A percentile compares a stretch with the other conserved stretches of the same genome.
Conservation (phyloP, 2,888 invertebrate species). For the Mechanitis mazaeus region DNA sequence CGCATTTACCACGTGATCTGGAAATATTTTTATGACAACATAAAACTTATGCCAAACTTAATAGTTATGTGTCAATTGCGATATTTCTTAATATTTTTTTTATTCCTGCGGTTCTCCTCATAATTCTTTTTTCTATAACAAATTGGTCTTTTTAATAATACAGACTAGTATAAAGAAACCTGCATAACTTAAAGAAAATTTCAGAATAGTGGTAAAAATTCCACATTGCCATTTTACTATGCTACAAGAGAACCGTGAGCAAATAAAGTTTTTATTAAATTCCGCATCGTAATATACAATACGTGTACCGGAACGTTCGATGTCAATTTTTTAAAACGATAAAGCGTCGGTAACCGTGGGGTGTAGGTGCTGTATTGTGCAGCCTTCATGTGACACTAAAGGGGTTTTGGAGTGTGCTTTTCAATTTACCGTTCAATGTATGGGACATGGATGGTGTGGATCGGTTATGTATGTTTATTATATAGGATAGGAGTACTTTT, state of each 20-base stretch:
- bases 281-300: slow-evolving; percentile 4
- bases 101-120: too few species aligned
- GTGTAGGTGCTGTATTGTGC: slow-evolving; percentile 53
- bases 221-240: too few species aligned
- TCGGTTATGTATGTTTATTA: neutral
- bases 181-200: too few species aligned
- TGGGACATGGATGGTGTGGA: slow-evolving; percentile 31
- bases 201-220: too few species aligned
- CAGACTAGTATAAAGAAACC: too few species aligned
- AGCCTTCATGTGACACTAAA: slow-evolving; percentile 65
- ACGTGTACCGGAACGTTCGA: slow-evolving; percentile 33
- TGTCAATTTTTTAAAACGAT: slow-evolving; percentile 41
- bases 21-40: slow-evolving; percentile 12
- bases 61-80: neutral
- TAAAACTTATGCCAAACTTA: slow-evolving; percentile 17
- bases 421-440: slow-evolving; percentile 62
- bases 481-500: neutral
- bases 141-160: too few species aligned
- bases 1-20: slow-evolving; percentile 16
- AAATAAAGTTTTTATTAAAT: slow-evolving; percentile 5
- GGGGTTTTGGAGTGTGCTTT: slow-evolving; percentile 74
- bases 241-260: neutral
- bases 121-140: too few species aligned
- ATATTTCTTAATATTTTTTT: too few species aligned
- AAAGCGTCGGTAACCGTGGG: slow-evolving; percentile 35